A percentile compares a stretch with the other conserved stretches of the same genome.
Conservation (phyloP, 1,140 invertebrate species). For the Drosophila carrolli region DNA sequence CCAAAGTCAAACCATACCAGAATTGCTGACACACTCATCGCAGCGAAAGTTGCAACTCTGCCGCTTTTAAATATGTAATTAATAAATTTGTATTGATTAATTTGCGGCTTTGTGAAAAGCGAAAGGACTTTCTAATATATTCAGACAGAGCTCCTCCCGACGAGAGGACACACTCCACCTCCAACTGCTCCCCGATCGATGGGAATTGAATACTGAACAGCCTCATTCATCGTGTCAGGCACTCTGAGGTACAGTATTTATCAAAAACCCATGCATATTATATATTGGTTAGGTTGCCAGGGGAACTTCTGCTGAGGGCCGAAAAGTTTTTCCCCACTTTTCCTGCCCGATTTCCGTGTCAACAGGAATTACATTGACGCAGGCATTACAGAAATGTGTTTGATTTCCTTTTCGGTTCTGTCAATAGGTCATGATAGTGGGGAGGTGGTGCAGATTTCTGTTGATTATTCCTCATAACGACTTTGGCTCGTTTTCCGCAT, state of each 20-base stretch:
- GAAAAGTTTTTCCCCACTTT: slow-evolving; percentile 15
- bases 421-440: slow-evolving; percentile 50
- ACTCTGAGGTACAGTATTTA: slow-evolving; percentile 43
- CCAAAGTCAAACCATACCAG: slow-evolving; percentile 38
- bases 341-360: slow-evolving; percentile 50
- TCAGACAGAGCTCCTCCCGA: slow-evolving; percentile 25
- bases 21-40: slow-evolving; percentile 48
- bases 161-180: slow-evolving; percentile 17
- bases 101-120: slow-evolving; percentile 45
- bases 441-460: slow-evolving; percentile 20
- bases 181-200: slow-evolving; percentile 11
- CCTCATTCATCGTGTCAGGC: slow-evolving; percentile 30
- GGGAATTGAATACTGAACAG: slow-evolving; percentile 18
- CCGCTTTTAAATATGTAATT: slow-evolving; percentile 58
- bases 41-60: slow-evolving; percentile 49
- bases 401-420: slow-evolving; percentile 53
- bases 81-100: slow-evolving; percentile 55
- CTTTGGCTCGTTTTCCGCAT: slow-evolving; percentile 24
- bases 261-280: slow-evolving; percentile 7
- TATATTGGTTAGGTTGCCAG: slow-evolving; percentile 35
- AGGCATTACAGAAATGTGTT: slow-evolving; percentile 37
- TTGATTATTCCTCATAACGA: slow-evolving; percentile 39
- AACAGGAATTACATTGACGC: slow-evolving; percentile 65
- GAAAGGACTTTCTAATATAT: slow-evolving; percentile 55
- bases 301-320: slow-evolving; percentile 21